Conservation (phyloP, 2,888 invertebrate genomes). For the Chaetoderma sp. region DNA sequence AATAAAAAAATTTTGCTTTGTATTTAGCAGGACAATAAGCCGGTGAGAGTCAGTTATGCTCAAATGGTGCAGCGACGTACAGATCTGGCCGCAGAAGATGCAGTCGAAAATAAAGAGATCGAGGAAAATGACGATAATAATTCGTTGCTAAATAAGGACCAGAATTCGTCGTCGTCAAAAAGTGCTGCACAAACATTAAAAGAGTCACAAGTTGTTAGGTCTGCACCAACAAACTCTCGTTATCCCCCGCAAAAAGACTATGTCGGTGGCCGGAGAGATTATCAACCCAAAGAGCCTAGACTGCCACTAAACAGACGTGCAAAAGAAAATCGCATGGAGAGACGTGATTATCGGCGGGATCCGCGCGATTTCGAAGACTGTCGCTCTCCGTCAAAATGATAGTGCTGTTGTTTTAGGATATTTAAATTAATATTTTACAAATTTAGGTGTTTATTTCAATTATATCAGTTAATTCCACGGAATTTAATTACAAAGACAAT, state of each 20-base stretch:
- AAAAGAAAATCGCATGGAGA: slow-evolving; percentile 86
- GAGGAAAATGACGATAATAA: slow-evolving; percentile 8
- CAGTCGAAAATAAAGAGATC: slow-evolving; percentile 32
- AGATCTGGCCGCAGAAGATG: slow-evolving; percentile 39
- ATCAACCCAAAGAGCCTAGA: slow-evolving; percentile 47
- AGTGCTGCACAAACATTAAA: slow-evolving; percentile 37
- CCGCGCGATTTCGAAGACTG: slow-evolving; percentile 18
- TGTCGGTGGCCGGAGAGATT: slow-evolving; percentile 36
- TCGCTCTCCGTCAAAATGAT: slow-evolving; percentile 3
- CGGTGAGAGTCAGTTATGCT: slow-evolving; percentile 56
- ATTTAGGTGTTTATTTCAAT: too few relatives aligned
- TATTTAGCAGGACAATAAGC: slow-evolving; percentile 21
- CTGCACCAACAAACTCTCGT: slow-evolving; percentile 33
- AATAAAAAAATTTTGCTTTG: neutral
- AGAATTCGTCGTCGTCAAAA: too few relatives aligned
- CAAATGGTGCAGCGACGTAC: slow-evolving; percentile 52
- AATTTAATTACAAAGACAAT: too few relatives aligned
- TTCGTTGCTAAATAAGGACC: neutral
- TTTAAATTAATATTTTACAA: too few relatives aligned
- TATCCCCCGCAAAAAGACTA: slow-evolving; percentile 29
- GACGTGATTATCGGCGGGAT: slow-evolving; percentile 35
- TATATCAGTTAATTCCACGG: too few relatives aligned
- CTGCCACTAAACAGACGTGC: slow-evolving; percentile 89
- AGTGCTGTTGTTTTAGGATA: too few relatives aligned
- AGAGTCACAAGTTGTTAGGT: slow-evolving; percentile 44